These are phyloP conservation scores for Capitella teleta DNA, from an alignment of 1,140 invertebrate genomes.

Conservation along the genomic window DNA sequence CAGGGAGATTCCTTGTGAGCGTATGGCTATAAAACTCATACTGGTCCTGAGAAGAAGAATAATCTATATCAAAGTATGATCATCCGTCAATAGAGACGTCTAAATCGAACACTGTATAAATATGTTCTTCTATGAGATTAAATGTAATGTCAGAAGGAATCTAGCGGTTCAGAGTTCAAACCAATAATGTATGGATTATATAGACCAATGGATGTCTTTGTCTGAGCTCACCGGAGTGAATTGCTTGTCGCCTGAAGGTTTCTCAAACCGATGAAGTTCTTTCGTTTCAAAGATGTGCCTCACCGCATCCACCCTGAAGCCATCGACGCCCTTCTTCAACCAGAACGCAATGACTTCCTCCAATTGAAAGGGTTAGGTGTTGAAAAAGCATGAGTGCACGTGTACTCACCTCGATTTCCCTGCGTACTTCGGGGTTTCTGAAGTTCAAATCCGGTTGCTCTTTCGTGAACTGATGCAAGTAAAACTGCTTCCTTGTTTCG, in stretches of 20 bases:
- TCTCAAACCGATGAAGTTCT: slow-evolving; percentile 15
- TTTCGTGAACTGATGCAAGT: slow-evolving; percentile 59
- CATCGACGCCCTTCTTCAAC: slow-evolving; percentile 34
- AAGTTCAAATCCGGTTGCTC: slow-evolving; percentile 69
- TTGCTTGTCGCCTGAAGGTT: neutral
- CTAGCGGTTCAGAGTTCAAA: too few relatives aligned
- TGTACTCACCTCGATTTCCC: slow-evolving; percentile 48
- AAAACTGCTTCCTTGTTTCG: slow-evolving; percentile 42
- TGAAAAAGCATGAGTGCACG: neutral
- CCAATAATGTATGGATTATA: too few relatives aligned
- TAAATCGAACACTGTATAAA: too few relatives aligned
- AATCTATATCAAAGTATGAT: too few relatives aligned
- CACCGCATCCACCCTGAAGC: slow-evolving; percentile 28
- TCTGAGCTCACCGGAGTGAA: neutral
- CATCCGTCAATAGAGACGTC: too few relatives aligned
- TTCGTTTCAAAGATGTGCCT: slow-evolving; percentile 30
- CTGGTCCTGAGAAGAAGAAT: too few relatives aligned
- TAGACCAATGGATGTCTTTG: too few relatives aligned
- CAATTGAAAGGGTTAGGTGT: too few relatives aligned
- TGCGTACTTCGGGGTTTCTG: slow-evolving; percentile 49
- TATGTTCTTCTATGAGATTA: too few relatives aligned
- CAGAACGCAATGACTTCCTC: slow-evolving; percentile 29
- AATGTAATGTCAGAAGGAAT: too few relatives aligned
- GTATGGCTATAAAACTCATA: too few relatives aligned
- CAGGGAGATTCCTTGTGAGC: too few relatives aligned